Percentiles rank a stretch among this genome's conserved stretches.
These are phyloP conservation scores for Eurytoma californica DNA, from an alignment of 2,888 invertebrate species.

Conservation along the genomic window DNA sequence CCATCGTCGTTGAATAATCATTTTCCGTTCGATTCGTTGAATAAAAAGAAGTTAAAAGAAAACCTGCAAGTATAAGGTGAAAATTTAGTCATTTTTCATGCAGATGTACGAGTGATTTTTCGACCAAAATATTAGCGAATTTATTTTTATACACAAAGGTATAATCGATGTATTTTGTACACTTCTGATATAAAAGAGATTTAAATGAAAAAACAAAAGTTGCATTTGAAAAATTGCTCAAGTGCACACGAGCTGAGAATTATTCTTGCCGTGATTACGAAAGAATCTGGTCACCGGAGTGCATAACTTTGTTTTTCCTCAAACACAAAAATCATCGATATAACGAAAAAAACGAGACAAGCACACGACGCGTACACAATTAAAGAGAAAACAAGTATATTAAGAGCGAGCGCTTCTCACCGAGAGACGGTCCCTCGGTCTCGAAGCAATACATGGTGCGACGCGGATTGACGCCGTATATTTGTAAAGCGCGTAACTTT, in stretches of 20 bases:
- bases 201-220: not conserved
- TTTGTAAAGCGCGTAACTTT: constrained; percentile 26
- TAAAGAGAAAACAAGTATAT: not conserved
- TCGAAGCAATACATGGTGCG: constrained; percentile 16
- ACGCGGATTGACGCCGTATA: not conserved
- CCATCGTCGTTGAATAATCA: not conserved
- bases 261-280: constrained; percentile 42
- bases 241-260: not conserved
- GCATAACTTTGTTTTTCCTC: not conserved
- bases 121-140: constrained; percentile 27
- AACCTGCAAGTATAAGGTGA: not conserved
- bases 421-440: constrained; percentile 14
- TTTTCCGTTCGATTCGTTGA: too few species aligned
- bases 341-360: not conserved
- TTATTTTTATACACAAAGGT: constrained; percentile 41
- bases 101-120: constrained; percentile 12
- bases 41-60: too few species aligned
- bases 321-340: not conserved
- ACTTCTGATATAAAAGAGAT: constrained; percentile 11
- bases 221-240: too few species aligned
- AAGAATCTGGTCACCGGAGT: not conserved
- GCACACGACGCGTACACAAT: not conserved
- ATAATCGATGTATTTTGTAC: constrained; percentile 33
- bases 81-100: not conserved
- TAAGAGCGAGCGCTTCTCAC: constrained; percentile 13